A percentile compares a stretch with the other conserved stretches of the same genome.
Evolutionary conservation across 2,888 invertebrate genomes (phyloP).

Genomic region (Dicyrtomina minuta): DNA sequence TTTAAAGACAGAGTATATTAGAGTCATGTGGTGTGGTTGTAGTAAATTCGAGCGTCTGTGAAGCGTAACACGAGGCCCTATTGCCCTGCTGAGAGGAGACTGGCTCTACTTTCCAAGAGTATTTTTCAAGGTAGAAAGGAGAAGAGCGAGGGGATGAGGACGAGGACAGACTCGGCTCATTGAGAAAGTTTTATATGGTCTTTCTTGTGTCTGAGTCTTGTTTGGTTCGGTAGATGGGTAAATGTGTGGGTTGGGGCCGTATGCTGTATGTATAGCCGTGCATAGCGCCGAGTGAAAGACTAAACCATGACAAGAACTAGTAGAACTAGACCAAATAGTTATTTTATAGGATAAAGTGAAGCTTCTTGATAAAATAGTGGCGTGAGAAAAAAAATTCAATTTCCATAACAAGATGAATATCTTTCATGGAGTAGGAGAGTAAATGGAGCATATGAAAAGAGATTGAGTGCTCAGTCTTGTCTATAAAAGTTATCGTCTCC

Average conservation of each 20-base stretch:
- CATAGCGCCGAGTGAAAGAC: no score
- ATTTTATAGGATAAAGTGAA: no score
- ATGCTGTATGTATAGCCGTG: no score
- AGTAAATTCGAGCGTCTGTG: background rate
- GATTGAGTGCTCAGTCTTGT: conserved; percentile 33
- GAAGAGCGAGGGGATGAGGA: background rate
- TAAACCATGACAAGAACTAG: no score
- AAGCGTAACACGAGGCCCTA: background rate
- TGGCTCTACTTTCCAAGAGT: background rate
- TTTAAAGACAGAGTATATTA: background rate
- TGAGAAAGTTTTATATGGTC: conserved; percentile 20
- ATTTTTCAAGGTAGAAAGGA: background rate
- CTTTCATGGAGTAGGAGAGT: conserved; percentile 29
- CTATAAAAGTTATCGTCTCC: conserved; percentile 32
- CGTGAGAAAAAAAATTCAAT: conserved; percentile 27
- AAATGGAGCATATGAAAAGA: conserved; percentile 33
- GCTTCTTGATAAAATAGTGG: background rate
- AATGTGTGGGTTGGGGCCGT: no score
- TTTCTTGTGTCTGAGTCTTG: no score
- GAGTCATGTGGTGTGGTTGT: background rate
- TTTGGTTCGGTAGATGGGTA: no score
- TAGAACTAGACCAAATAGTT: no score
- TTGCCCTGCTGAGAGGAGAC: conserved; percentile 3
- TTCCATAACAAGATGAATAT: conserved; percentile 33
- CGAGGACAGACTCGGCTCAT: conserved; percentile 31